These are phyloP conservation scores for Stomatorhinus walkeri DNA, from an alignment of 2,797 vertebrate species.

Conservation along the genomic window DNA sequence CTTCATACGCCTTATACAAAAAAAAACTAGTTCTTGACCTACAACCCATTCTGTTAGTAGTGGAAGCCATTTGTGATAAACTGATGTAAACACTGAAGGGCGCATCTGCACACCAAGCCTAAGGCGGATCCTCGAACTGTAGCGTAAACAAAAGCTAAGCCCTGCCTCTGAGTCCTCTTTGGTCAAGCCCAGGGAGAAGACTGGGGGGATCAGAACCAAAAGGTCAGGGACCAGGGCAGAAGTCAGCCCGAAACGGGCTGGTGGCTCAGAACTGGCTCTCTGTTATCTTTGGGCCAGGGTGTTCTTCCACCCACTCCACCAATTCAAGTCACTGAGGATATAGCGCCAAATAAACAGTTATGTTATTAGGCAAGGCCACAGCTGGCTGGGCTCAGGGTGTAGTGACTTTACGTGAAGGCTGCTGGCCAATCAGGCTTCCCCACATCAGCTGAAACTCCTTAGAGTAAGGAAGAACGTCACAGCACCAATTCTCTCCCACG, in stretches of 20 bases:
- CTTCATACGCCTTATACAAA: constrained; percentile 4
- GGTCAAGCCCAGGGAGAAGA: constrained; percentile 53
- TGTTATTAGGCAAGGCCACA: constrained; percentile 33
- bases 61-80: constrained; percentile 18
- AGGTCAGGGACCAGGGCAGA: constrained; percentile 19
- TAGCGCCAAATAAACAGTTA: constrained; percentile 20
- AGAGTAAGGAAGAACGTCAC: neutral
- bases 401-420: neutral
- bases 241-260: constrained; percentile 8
- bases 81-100: constrained; percentile 1
- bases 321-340: constrained; percentile 47
- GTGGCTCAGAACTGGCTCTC: constrained; percentile 36
- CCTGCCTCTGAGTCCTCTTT: constrained; percentile 60
- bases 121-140: neutral
- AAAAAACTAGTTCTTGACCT: constrained; percentile 1
- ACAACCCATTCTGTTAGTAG: neutral
- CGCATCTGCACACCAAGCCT: neutral
- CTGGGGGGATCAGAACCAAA: constrained; percentile 35
- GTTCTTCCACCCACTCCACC: constrained; percentile 10
- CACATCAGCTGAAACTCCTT: neutral
- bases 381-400: constrained; percentile 17
- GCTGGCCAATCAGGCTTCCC: neutral
- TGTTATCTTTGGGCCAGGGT: neutral
- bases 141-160: constrained; percentile 24
- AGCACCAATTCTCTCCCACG: neutral